Evolutionary conservation across 2,888 invertebrate species (phyloP), one percentile per base, ranked within the genome.

Genomic region (Vanessa cardui): DNA sequence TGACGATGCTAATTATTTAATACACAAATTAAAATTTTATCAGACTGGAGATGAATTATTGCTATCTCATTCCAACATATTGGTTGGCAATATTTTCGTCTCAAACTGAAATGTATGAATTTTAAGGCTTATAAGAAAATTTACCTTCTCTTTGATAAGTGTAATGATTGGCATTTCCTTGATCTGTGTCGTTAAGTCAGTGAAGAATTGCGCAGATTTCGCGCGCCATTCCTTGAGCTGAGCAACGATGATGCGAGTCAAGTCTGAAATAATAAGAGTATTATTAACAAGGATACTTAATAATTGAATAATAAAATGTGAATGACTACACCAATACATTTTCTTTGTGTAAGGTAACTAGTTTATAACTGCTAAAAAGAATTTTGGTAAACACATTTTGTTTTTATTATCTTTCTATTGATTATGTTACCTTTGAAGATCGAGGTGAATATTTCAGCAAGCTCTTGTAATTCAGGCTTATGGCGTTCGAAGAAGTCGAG

Each of bases 401-500:
- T 46, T 18, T 20, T 6, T 46, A n/a, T n/a, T 8, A 16, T 7
- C 6, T 47, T n/a, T 4, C 0, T 18, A 16, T n/a, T 26, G 26
- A 26, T 20, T 16, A 21, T 52, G 9, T 76, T 76, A 94, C 94
- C 94, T 78, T 93, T 93, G 76, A 93, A 89, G 71, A 94, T 86
- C 68, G 93, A 93, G 16, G 93, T 86, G 46, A 94, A 75, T 0
- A 90, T 84, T 63, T 93, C 90, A 56, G 94, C 88, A 5, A 95
- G 78, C 73, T 95, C 94, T 71, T 95, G 94, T 1, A 96, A 85
- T 76, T 96, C 95, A 16, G 93, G 94, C 83, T 95, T 94, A 82
- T 96, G 94, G 66, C 94, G 93, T 74, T 96, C 95, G 64, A 95
- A 83, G 80, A 95, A 87, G 75, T 94, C 92, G 0, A 93, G 80